A percentile compares a stretch with the other conserved stretches of the same genome.
phyloP scores from a whole-genome alignment of 2,888 invertebrate genomes.

The Synergus gifuensis region DNA sequence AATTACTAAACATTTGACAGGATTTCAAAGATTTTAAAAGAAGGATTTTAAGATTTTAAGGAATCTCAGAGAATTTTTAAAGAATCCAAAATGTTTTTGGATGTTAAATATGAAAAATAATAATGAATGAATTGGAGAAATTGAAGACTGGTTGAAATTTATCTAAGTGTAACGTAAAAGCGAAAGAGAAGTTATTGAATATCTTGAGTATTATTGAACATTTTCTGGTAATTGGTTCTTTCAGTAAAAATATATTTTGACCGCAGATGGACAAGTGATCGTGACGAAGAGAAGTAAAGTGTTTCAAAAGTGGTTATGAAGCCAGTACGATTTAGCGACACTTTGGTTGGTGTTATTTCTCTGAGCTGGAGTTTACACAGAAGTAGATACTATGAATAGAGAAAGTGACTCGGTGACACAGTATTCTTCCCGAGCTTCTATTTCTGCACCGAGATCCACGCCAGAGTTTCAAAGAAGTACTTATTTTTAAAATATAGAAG shows the following conservation, averaged over 20 bases:
- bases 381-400: conserved; percentile 39
- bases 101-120: too few species aligned
- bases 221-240: neutral
- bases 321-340: conserved; percentile 23
- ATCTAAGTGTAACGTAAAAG: neutral
- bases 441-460: conserved; percentile 36
- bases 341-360: conserved; percentile 35
- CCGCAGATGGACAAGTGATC: neutral
- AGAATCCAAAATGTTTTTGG: too few species aligned
- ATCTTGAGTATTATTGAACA: neutral
- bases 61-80: too few species aligned
- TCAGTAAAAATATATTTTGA: neutral
- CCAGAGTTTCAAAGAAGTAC: conserved; percentile 40
- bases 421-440: conserved; percentile 41
- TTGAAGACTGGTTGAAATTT: too few species aligned
- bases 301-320: conserved; percentile 20
- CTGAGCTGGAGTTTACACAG: conserved; percentile 37
- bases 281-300: neutral
- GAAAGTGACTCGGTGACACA: conserved; percentile 41
- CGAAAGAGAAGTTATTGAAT: neutral
- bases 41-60: too few species aligned
- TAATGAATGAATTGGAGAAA: too few species aligned
- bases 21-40: too few species aligned
- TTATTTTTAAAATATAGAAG: conserved; percentile 38
- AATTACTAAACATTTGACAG: too few species aligned